Evolutionary conservation across 2,113 vertebrate species (phyloP).

Genomic region (Hucho hucho): DNA sequence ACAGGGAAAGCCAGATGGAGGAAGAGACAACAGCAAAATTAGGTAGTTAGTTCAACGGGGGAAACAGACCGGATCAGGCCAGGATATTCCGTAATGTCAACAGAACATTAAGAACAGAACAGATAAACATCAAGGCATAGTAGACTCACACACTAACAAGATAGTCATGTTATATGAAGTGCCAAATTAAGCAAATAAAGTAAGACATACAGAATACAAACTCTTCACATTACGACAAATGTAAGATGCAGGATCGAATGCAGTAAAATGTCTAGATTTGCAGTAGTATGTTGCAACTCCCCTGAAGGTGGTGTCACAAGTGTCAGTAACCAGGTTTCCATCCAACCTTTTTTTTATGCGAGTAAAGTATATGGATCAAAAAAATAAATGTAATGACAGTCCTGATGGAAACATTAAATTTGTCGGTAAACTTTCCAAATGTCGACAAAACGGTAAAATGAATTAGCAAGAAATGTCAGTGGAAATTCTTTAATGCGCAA

Average conservation of each 20-base stretch:
- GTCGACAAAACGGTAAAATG: too few species aligned
- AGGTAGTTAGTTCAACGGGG: neutral
- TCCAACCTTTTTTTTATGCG: too few species aligned
- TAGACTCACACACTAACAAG: slow-evolving; percentile 31
- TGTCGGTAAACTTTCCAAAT: too few species aligned
- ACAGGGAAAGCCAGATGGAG: neutral
- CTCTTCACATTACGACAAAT: neutral
- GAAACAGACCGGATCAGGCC: neutral
- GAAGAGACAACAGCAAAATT: neutral
- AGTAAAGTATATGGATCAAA: too few species aligned
- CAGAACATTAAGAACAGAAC: neutral
- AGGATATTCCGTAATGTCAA: slow-evolving; percentile 20
- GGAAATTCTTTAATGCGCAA: too few species aligned
- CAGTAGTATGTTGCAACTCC: too few species aligned
- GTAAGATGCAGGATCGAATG: neutral
- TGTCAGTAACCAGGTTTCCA: too few species aligned
- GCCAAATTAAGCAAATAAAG: slow-evolving; percentile 34
- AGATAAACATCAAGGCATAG: neutral
- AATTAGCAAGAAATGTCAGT: too few species aligned
- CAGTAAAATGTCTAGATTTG: too few species aligned
- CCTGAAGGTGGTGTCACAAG: neutral
- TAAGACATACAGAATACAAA: too few species aligned
- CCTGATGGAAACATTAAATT: too few species aligned
- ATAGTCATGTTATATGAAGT: slow-evolving; percentile 44
- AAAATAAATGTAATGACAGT: too few species aligned